phyloP scores from a whole-genome alignment of 2,797 vertebrate species.

The Spheniscus humboldti region DNA sequence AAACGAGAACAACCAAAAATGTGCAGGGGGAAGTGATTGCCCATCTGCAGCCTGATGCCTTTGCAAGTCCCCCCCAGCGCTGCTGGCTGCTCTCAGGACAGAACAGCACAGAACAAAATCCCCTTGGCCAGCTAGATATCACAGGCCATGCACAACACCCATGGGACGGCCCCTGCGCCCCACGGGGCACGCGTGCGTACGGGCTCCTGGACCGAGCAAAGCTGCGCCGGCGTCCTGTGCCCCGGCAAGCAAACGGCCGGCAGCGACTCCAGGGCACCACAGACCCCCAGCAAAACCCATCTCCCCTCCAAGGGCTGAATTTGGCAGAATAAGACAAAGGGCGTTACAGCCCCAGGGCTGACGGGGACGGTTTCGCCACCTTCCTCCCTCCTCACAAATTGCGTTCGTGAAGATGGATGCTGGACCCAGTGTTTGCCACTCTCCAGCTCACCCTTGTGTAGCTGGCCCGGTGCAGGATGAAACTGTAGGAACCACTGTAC shows the following conservation, averaged over 20 bases:
- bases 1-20: neutral
- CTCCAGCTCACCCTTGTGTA: neutral
- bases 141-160: neutral
- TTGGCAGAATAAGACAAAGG: neutral
- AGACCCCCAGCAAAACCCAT: neutral
- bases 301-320: neutral
- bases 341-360: neutral
- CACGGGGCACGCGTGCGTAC: accelerated
- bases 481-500: neutral
- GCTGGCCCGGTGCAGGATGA: neutral
- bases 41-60: neutral
- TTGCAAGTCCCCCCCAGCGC: neutral
- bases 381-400: neutral
- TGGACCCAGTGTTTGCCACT: neutral
- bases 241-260: accelerated
- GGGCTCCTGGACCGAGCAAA: neutral
- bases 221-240: neutral
- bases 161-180: neutral
- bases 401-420: neutral
- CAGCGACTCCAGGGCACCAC: neutral
- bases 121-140: neutral
- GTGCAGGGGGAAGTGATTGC: neutral
- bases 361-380: neutral
- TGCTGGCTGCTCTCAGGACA: neutral
- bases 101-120: neutral